Evolutionary conservation across 2,888 invertebrate species (phyloP), one percentile per base, ranked within the genome.

Genomic region (Teinopalpus imperialis): DNA sequence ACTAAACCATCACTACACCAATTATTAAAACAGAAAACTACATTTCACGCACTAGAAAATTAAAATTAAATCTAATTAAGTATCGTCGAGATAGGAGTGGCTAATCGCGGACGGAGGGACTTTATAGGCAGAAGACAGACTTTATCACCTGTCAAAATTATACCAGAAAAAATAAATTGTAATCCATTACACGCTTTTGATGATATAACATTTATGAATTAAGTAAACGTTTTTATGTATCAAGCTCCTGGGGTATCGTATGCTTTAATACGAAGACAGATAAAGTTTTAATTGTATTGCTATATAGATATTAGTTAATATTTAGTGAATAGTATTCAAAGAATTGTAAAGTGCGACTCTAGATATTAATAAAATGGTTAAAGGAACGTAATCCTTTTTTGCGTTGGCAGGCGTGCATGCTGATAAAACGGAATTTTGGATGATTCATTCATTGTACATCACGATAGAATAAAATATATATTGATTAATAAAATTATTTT

Each of bases 91-190:
- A 69, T 69, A 85, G 83, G 86, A 87, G 85, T 81, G 85, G 86
- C 82, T 77, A 75, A 74, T 79, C 72, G 67, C 72, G 77, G 76
- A 86, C 78, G 78, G 81, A 82, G 61, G 56, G 62, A 66, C 69
- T 66, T 45, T 36, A 36, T 41, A 35, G 39, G 46, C 40, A 46
- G 51, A 59, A 56, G 57, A 53, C 53, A 43, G 52, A 52, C 58
- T 63, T 72, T 74, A 74, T 73, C 73, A 74, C 69, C 71, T 75
- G 77, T 76, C 77, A 79, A 64, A 61, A 43, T 40, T 50, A 36
- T 36, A 26, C 24, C 10, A 44, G 31, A 47, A 49, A 40, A 52
- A 47, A 57, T 53, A 53, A 57, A 48, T 13, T n/a, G 13, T 45
- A 49, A 50, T 66, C 46, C 35, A 30, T 58, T 68, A 30, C 45